Percentiles rank a stretch among this genome's conserved stretches.
These are phyloP conservation scores for Pyxicephalus adspersus DNA, from an alignment of 2,113 vertebrate genomes.

Conservation along the genomic window DNA sequence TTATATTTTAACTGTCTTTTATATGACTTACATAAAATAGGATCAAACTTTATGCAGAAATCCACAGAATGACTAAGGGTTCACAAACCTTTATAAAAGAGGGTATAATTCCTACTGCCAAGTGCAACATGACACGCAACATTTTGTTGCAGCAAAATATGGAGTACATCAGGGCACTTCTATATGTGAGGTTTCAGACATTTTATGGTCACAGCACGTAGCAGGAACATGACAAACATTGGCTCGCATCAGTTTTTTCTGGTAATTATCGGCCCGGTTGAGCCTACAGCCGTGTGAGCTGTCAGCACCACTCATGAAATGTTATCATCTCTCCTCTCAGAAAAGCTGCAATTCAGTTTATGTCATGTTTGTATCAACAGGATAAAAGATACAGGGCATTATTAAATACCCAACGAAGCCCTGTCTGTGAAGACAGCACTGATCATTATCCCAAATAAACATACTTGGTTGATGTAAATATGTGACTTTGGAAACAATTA, in stretches of 20 bases:
- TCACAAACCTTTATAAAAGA: too few relatives aligned
- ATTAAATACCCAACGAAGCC: neutral
- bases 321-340: conserved; percentile 8
- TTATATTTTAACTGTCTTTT: too few relatives aligned
- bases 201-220: conserved; percentile 1
- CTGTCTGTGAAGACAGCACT: neutral
- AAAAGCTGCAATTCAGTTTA: conserved; percentile 25
- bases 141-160: neutral
- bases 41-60: too few relatives aligned
- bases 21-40: too few relatives aligned
- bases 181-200: conserved; percentile 7
- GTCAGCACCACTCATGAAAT: conserved; percentile 14
- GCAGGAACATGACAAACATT: conserved; percentile 8
- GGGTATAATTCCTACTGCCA: too few relatives aligned
- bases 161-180: neutral
- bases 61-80: too few relatives aligned
- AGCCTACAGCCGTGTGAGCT: conserved; percentile 28
- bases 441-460: neutral
- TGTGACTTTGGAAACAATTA: neutral
- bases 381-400: neutral
- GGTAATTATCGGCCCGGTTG: conserved; percentile 25
- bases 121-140: too few relatives aligned
- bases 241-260: conserved; percentile 24
- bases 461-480: neutral
- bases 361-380: conserved; percentile 12